These are phyloP conservation scores for Alitta virens DNA, from an alignment of 2,888 invertebrate species.

Conservation along the genomic window DNA sequence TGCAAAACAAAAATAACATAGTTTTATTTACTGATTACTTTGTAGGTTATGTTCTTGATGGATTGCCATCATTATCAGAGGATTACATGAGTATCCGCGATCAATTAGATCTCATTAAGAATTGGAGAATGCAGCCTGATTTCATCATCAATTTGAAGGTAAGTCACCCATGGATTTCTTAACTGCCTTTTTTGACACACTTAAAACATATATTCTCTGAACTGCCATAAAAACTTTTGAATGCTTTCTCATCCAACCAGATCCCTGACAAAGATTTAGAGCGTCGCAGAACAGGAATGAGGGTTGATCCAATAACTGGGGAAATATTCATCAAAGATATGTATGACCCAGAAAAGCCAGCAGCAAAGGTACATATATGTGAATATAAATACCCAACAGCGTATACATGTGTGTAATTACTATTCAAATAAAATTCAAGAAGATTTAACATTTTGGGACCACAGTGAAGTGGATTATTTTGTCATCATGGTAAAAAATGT, in stretches of 20 bases:
- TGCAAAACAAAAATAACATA: no score
- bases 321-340: conserved; percentile 51
- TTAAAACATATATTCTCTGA: no score
- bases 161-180: conserved; percentile 5
- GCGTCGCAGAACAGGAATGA: conserved; percentile 45
- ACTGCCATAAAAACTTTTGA: no score
- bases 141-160: conserved; percentile 56
- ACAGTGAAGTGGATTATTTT: no score
- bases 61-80: conserved; percentile 52
- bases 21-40: no score
- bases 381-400: no score
- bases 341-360: conserved; percentile 50
- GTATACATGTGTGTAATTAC: no score
- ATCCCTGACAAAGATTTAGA: conserved; percentile 54
- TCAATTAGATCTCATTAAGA: conserved; percentile 54
- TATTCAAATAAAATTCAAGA: no score
- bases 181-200: no score
- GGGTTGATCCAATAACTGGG: conserved; percentile 51
- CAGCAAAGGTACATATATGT: conserved; percentile 29
- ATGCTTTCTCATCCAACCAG: no score
- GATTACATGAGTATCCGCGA: conserved; percentile 48
- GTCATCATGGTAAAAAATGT: no score
- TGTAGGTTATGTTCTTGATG: conserved; percentile 57
- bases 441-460: no score
- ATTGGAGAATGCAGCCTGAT: conserved; percentile 55